Evolutionary conservation across 2,888 invertebrate species (phyloP).

Genomic region (Junonia oenone): DNA sequence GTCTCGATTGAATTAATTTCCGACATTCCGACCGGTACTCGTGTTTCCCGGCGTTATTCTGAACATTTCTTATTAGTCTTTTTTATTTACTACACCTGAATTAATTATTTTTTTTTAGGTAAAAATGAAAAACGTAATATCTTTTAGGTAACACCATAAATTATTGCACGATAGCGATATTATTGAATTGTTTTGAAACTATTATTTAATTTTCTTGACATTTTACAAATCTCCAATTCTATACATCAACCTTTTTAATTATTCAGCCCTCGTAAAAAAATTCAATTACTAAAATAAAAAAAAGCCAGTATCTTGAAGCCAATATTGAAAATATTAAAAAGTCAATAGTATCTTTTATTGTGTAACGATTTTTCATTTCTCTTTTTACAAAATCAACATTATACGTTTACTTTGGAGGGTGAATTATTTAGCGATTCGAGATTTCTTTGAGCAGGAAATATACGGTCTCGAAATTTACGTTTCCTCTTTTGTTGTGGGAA

Average conservation of each 20-base stretch:
- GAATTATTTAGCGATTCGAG: constrained; percentile 4
- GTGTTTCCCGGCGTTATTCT: neutral
- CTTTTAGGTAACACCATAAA: too few relatives aligned
- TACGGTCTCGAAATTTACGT: constrained; percentile 2
- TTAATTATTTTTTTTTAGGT: neutral
- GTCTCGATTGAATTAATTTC: neutral
- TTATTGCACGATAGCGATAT: too few relatives aligned
- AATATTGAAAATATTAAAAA: too few relatives aligned
- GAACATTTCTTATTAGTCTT: neutral
- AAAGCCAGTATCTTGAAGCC: too few relatives aligned
- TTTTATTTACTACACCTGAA: neutral
- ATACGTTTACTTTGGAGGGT: neutral
- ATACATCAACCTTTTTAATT: too few relatives aligned
- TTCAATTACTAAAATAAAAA: too few relatives aligned
- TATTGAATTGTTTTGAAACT: too few relatives aligned
- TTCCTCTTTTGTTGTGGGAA: constrained; percentile 13
- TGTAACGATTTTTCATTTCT: neutral
- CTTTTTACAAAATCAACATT: neutral
- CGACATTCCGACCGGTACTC: neutral
- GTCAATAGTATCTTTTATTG: neutral
- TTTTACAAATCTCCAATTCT: too few relatives aligned
- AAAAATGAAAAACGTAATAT: too few relatives aligned
- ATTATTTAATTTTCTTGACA: too few relatives aligned
- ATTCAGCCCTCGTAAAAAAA: too few relatives aligned
- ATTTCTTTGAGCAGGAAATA: constrained; percentile 10